Evolutionary conservation across 2,797 vertebrate genomes (phyloP), one percentile per base, ranked within the genome.

Genomic region (Labroides dimidiatus): DNA sequence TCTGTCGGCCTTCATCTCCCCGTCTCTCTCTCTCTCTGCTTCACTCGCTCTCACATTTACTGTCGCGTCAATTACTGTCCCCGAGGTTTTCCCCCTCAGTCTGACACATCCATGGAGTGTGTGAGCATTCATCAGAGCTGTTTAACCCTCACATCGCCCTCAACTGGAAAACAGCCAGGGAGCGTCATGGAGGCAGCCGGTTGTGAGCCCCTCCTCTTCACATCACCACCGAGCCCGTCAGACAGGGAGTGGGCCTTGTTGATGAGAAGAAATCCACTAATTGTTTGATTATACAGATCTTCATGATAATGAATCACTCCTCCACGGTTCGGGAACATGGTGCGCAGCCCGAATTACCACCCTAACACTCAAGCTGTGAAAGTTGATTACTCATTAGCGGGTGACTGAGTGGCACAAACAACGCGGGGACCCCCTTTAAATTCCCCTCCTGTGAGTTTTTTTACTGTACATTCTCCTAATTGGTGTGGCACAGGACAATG

Each of bases 231-330:
- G 42, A 92, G 88, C 92, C 92, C 91, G 94, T 94, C 94, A 95
- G 92, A 86, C 81, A 88, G 76, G 72, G 95, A 95, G 93, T 93
- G 88, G 94, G 94, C 89, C 94, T 94, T 94, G 94, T 93, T 96
- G 96, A 96, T 96, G 95, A 96, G 95, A 95, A 95, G 91, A 96
- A 90, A 96, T 96, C 93, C 94, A 94, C 95, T 98, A 98, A 98
- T 98, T 97, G 96, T 98, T 98, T 99, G 96, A 99, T 99, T 98
- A 99, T 98, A 97, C 96, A 97, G 96, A 97, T 98, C 97, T 97
- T 95, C 96, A 96, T 95, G 95, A 97, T 99, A 98, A 99, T 97
- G 96, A 98, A 97, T 96, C 95, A 93, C 94, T 96, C 96, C 96
- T 97, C 96, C 95, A 96, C 95, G 95, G 94, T 96, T 96, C 94